A percentile compares a stretch with the other conserved stretches of the same genome.
Conservation (phyloP, 2,113 vertebrate species). For the Eurystomus gularis region DNA sequence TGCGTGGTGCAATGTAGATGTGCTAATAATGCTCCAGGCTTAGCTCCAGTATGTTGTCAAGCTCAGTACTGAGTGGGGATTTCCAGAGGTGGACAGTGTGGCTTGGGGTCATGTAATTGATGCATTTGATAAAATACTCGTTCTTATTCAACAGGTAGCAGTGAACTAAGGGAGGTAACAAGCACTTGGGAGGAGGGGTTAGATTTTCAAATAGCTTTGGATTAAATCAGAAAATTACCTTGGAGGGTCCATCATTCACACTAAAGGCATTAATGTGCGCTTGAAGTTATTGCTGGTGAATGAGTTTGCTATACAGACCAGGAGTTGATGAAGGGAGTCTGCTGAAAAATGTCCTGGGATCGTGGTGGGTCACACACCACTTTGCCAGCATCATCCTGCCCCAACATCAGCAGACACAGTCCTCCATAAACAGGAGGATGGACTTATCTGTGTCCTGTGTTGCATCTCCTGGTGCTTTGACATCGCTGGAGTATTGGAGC, state of each 20-base stretch:
- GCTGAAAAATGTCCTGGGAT: not conserved
- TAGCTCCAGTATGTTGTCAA: not conserved
- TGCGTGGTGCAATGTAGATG: not conserved
- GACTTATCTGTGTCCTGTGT: not conserved
- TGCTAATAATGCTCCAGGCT: not conserved
- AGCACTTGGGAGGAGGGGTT: not conserved
- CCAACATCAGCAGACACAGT: not conserved
- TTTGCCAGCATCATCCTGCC: not conserved
- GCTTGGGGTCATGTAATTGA: not conserved
- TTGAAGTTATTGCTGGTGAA: not conserved
- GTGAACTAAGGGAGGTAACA: not conserved
- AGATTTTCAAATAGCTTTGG: not conserved
- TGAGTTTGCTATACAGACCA: not conserved
- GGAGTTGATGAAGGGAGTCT: not conserved
- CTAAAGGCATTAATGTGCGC: accelerated
- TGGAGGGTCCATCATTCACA: not conserved
- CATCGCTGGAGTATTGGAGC: not conserved
- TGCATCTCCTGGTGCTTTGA: not conserved
- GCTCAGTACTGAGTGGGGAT: not conserved
- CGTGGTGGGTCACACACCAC: accelerated
- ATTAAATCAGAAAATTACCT: not conserved
- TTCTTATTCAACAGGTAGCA: not conserved
- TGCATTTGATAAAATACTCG: not conserved
- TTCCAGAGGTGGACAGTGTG: not conserved
- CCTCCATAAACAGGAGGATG: not conserved